These are phyloP conservation scores for Cheilinus undulatus DNA, from an alignment of 2,113 vertebrate genomes.

Conservation along the genomic window DNA sequence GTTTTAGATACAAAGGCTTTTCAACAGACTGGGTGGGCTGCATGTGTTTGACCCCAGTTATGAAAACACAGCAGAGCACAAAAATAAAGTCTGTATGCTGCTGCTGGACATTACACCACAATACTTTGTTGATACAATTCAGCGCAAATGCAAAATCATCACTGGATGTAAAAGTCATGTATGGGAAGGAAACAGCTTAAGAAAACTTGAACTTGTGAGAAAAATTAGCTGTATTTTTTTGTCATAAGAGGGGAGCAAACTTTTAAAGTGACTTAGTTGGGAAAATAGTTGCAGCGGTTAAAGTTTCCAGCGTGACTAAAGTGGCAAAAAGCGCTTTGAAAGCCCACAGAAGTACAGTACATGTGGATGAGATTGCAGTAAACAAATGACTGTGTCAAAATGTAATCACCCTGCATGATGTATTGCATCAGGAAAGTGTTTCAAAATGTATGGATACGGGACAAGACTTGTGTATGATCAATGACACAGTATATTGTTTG, in stretches of 20 bases:
- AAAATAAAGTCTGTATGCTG: conserved; percentile 33
- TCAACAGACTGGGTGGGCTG: conserved; percentile 78
- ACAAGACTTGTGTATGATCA: conserved; percentile 83
- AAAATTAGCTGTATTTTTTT: neutral
- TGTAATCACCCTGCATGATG: conserved; percentile 78
- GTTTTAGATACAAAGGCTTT: conserved; percentile 71
- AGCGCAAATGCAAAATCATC: conserved; percentile 30
- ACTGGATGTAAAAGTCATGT: conserved; percentile 8
- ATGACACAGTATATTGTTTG: conserved; percentile 89
- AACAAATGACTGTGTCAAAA: conserved; percentile 82
- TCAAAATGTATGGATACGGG: conserved; percentile 81
- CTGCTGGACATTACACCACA: conserved; percentile 11
- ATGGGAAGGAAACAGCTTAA: conserved; percentile 27
- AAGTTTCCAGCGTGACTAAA: conserved; percentile 39
- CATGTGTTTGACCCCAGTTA: conserved; percentile 71
- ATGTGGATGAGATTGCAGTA: conserved; percentile 68
- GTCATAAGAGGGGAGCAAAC: neutral
- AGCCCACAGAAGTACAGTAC: conserved; percentile 66
- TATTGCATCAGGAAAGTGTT: conserved; percentile 77
- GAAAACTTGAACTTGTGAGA: conserved; percentile 5
- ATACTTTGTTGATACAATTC: conserved; percentile 31
- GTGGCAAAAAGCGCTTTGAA: conserved; percentile 46
- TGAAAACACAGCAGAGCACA: conserved; percentile 68
- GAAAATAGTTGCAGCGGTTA: neutral
- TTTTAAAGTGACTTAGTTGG: conserved; percentile 1